phyloP scores from a whole-genome alignment of 2,113 vertebrate species.

The Hydrolagus affinis region DNA sequence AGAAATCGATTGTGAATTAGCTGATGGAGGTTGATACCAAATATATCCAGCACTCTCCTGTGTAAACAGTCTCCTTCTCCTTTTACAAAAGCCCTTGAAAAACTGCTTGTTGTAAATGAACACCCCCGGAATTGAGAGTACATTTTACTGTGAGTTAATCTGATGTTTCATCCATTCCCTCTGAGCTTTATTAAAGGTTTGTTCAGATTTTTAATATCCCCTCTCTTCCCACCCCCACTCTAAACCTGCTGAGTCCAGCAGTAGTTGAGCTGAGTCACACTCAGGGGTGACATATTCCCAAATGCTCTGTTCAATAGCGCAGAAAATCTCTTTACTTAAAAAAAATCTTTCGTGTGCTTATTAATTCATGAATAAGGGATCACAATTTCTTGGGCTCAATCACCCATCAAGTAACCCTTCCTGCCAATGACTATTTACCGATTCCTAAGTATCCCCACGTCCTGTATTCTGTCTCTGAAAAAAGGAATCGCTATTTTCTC shows the following conservation, averaged over 20 bases:
- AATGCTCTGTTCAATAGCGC: no score
- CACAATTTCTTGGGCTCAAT: no score
- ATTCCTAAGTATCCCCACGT: no score
- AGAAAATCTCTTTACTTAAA: not conserved
- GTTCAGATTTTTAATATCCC: not conserved
- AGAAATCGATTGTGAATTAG: not conserved
- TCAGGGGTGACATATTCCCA: not conserved
- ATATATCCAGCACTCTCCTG: not conserved
- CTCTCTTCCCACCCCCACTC: no score
- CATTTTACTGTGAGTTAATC: not conserved
- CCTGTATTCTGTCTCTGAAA: no score
- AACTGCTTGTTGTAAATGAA: no score
- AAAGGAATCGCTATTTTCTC: no score
- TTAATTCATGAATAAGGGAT: no score
- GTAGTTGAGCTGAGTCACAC: not conserved
- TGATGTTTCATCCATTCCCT: not conserved
- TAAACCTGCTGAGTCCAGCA: not conserved
- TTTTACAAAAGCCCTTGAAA: not conserved
- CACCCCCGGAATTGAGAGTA: no score
- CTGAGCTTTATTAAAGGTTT: not conserved
- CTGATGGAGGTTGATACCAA: not conserved
- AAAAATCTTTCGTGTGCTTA: no score
- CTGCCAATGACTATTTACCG: no score
- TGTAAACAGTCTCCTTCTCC: not conserved
- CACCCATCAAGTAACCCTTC: no score